Evolutionary conservation across 2,113 vertebrate species (phyloP).

Genomic region (Manacus vitellinus): DNA sequence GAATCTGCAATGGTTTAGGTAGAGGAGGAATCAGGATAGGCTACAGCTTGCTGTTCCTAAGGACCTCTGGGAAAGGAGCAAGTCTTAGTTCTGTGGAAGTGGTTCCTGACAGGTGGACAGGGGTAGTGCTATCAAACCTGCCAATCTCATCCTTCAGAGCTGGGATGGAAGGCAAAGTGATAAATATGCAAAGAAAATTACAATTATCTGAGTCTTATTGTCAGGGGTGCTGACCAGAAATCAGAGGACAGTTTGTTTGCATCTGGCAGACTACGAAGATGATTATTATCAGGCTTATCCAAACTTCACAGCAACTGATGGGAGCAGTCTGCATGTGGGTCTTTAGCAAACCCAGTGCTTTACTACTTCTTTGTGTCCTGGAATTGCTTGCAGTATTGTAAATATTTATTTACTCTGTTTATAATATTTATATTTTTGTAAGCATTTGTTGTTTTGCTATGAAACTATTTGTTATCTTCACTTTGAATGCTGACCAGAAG

Average conservation of each 20-base stretch:
- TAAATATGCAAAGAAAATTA: not conserved
- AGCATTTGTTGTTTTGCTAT: not conserved
- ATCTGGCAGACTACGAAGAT: not conserved
- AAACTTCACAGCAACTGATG: not conserved
- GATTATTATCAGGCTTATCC: not conserved
- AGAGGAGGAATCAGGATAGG: not conserved
- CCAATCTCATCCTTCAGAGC: not conserved
- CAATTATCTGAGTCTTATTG: not conserved
- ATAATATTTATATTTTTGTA: not conserved
- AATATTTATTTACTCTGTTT: not conserved
- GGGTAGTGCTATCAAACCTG: not conserved
- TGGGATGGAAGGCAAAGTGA: not conserved
- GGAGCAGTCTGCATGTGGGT: not conserved
- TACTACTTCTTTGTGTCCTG: not conserved
- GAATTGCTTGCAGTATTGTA: not conserved
- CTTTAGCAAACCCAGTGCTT: not conserved
- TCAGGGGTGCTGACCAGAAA: not conserved
- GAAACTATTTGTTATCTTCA: not conserved
- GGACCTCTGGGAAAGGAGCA: not conserved
- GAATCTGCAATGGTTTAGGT: not conserved
- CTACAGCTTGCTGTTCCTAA: not conserved
- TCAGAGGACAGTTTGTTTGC: not conserved
- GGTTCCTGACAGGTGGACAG: not conserved
- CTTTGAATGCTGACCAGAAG: not conserved
- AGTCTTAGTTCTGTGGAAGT: not conserved